phyloP scores from a whole-genome alignment of 2,113 vertebrate species.

The Hystrix brachyura region DNA sequence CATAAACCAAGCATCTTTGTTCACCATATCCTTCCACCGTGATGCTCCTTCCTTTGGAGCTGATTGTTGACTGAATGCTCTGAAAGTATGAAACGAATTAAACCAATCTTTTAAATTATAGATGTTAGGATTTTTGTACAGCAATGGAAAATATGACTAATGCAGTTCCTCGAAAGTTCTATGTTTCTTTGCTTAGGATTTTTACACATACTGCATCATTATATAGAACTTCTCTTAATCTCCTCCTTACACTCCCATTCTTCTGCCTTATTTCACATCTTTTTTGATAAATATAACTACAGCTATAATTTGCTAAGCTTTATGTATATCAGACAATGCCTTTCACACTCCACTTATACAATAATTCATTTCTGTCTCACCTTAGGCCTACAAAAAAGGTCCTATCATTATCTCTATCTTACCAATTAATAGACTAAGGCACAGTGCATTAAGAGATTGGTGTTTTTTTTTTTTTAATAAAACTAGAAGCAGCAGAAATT shows the following conservation, averaged over 20 bases:
- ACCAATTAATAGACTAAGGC: background rate
- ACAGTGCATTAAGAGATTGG: background rate
- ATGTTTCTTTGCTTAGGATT: background rate
- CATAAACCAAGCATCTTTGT: background rate
- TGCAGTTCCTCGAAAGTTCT: background rate
- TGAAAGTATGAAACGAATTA: background rate
- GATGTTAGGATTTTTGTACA: background rate
- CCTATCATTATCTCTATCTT: background rate
- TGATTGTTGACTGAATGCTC: background rate
- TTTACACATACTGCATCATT: background rate
- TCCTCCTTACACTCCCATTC: background rate
- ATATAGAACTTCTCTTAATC: background rate
- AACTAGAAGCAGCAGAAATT: background rate
- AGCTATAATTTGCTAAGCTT: conserved; percentile 2
- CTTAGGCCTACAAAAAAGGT: background rate
- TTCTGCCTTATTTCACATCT: background rate
- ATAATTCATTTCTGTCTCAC: background rate
- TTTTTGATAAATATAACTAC: background rate
- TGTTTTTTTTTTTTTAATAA: background rate
- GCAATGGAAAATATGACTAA: background rate
- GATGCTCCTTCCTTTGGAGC: background rate
- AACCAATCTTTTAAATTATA: background rate
- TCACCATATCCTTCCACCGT: background rate
- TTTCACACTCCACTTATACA: background rate
- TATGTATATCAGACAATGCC: background rate